Evolutionary conservation across 2,113 vertebrate species (phyloP), one percentile per base, ranked within the genome.

Genomic region (Gorsachius goisagi): DNA sequence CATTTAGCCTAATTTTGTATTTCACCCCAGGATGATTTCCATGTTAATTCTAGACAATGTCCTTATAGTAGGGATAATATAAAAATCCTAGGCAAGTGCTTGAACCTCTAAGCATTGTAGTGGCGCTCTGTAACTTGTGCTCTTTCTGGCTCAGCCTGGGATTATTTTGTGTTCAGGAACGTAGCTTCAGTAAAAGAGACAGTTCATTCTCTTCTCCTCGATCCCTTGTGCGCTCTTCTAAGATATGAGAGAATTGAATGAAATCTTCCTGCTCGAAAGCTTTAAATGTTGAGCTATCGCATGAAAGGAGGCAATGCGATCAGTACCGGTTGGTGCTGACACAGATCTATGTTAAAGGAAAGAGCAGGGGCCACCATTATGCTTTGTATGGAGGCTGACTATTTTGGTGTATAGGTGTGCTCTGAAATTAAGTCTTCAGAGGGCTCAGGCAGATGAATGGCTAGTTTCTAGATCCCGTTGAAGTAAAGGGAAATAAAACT

Each of bases 401-500:
- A 28, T 80, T 86, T 77, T 66, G 45, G 56, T 33, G 21, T 62
- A 55, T 4, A 80, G 24, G 23, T 63, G 12, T 77, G 68, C 45
- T 84, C 86, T 80, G 86, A 89, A 93, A 90, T 89, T 73, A 89
- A 78, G 37, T 52, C 37, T 81, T 86, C 60, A 78, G 83, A 89
- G 76, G 20, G 33, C 55, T 74, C 26, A 55, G 37, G 26, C 12
- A 80, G 67, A 74, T 50, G 68, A 93, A 92, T 73, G 20, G 16
- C n/a, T 30, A 12, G n/a, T 35, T 92, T 80, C 56, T 56, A 14
- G 13, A 67, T 69, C 35, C 47, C 59, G 37, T 50, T 74, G 60
- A 89, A 89, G 16, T 71, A 73, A 84, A 91, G 8, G 13, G 59
- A 88, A 93, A 89, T 71, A 83, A 77, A 95, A 77, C 26, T 81